These are phyloP conservation scores for Poecile montanus DNA, from an alignment of 2,797 vertebrate species.

Conservation along the genomic window DNA sequence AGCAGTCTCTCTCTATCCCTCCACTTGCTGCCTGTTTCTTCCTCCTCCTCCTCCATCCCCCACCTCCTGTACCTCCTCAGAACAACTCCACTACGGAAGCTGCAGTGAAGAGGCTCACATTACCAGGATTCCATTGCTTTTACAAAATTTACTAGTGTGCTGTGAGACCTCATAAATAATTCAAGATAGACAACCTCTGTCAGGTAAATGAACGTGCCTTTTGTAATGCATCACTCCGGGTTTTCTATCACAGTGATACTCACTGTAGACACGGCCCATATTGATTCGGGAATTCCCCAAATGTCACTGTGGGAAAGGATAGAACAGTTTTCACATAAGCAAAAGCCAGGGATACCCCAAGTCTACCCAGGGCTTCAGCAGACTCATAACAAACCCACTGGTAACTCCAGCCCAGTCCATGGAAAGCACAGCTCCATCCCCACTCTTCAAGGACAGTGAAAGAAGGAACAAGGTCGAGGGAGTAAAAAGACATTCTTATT, in stretches of 20 bases:
- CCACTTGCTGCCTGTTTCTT: not conserved
- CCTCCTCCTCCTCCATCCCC: constrained; percentile 1
- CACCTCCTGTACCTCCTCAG: not conserved
- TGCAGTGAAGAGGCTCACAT: constrained; percentile 19
- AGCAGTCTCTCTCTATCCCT: constrained; percentile 7
- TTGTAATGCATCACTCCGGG: not conserved
- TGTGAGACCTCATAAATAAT: constrained; percentile 56
- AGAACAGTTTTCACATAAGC: not conserved
- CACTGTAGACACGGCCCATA: not conserved
- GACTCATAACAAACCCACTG: not conserved
- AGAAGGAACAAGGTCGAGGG: not conserved
- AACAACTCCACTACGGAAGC: not conserved
- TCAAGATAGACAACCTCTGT: constrained; percentile 41
- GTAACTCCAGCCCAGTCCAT: not conserved
- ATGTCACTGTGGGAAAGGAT: not conserved
- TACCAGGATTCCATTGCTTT: constrained; percentile 38
- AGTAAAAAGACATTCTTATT: not conserved
- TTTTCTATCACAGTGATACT: not conserved
- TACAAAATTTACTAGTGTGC: constrained; percentile 60
- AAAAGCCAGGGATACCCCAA: not conserved
- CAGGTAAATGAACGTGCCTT: constrained; percentile 50
- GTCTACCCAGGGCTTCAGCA: not conserved
- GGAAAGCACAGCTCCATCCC: not conserved
- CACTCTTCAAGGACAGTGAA: not conserved
- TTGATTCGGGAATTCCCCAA: not conserved